Evolutionary conservation across 2,113 vertebrate species (phyloP).

Genomic region (Eurystomus gularis): DNA sequence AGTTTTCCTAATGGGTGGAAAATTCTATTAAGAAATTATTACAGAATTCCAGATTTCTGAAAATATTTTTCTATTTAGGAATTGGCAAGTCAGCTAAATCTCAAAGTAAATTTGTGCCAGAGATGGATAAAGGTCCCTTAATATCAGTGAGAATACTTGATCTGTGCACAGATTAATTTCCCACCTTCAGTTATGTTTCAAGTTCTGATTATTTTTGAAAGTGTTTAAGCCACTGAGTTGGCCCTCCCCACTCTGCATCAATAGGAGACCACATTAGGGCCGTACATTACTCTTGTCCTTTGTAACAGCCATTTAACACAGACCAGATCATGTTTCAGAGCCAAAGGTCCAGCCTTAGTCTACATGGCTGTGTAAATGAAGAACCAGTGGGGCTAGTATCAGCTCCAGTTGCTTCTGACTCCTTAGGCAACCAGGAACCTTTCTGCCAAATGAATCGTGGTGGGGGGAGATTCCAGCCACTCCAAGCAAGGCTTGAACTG

Average conservation of each 20-base stretch:
- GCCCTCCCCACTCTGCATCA: not conserved
- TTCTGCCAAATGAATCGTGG: not conserved
- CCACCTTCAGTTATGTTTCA: not conserved
- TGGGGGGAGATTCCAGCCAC: accelerated
- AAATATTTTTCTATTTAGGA: not conserved
- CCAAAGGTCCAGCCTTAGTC: not conserved
- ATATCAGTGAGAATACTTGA: not conserved
- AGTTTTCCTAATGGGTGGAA: not conserved
- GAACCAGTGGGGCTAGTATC: not conserved
- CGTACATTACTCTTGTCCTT: not conserved
- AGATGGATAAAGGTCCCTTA: not conserved
- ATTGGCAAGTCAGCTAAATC: not conserved
- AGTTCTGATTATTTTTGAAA: not conserved
- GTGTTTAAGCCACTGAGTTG: accelerated
- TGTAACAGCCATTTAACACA: not conserved
- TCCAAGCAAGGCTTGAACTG: not conserved
- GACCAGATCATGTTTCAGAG: not conserved
- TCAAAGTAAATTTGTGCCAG: not conserved
- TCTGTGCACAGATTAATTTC: not conserved
- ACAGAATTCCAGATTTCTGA: not conserved
- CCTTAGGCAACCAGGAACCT: not conserved
- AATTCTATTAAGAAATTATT: not conserved
- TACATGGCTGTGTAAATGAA: not conserved
- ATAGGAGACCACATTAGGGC: not conserved
- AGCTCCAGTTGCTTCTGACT: not conserved